A percentile compares a stretch with the other conserved stretches of the same genome.
phyloP scores from a whole-genome alignment of 2,113 vertebrate species.

The Tetrao urogallus region DNA sequence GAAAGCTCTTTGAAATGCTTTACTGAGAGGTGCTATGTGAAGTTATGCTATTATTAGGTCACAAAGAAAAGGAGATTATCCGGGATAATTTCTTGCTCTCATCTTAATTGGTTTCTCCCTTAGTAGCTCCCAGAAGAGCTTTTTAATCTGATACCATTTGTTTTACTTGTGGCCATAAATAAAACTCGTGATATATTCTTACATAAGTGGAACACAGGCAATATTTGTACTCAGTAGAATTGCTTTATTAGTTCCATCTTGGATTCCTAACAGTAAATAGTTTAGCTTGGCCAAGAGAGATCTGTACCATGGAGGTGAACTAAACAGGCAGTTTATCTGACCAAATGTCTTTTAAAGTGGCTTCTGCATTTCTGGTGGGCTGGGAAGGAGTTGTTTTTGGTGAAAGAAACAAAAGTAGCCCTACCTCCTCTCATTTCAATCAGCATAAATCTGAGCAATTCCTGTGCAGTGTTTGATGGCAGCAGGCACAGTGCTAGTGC shows the following conservation, averaged over 20 bases:
- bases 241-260: neutral
- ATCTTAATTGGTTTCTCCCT: neutral
- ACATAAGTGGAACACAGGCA: neutral
- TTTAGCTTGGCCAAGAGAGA: neutral
- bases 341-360: fast-evolving
- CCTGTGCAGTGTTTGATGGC: neutral
- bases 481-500: neutral
- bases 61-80: neutral
- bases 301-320: neutral
- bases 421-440: neutral
- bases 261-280: neutral
- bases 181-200: neutral
- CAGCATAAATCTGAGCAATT: neutral
- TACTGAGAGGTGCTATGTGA: neutral
- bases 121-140: neutral
- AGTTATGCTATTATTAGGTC: neutral
- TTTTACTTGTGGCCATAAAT: neutral
- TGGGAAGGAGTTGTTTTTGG: neutral
- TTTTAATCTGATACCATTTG: neutral
- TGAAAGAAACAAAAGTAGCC: neutral
- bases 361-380: neutral
- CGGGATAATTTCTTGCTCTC: neutral
- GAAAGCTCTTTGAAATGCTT: neutral
- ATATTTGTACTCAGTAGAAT: neutral
- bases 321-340: neutral